Evolutionary conservation across 1,140 invertebrate genomes (phyloP).

Genomic region (Ceratosolen fusciceps): DNA sequence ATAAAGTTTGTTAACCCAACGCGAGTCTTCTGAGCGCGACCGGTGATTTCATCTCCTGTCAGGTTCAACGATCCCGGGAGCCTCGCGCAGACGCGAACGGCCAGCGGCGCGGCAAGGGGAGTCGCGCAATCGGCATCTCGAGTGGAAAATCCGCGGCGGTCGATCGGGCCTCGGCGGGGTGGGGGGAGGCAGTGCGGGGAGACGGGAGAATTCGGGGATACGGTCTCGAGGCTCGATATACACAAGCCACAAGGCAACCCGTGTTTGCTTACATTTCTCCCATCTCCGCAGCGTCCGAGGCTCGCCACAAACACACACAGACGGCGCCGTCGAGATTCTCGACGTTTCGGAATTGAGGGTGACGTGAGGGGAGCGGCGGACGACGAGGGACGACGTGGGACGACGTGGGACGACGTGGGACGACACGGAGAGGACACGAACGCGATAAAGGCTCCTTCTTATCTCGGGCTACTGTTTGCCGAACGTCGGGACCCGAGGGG

Average conservation of each 20-base stretch:
- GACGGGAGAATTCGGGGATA: too few relatives aligned
- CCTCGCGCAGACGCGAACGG: not conserved
- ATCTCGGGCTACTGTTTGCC: constrained; percentile 19
- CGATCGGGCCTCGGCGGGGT: not conserved
- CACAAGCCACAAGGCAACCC: not conserved
- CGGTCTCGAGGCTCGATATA: not conserved
- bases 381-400: too few relatives aligned
- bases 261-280: constrained; percentile 20
- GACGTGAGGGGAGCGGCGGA: too few relatives aligned
- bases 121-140: not conserved
- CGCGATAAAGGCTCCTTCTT: not conserved
- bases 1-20: constrained; percentile 6
- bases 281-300: constrained; percentile 20
- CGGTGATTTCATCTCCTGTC: constrained; percentile 9
- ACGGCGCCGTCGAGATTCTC: not conserved
- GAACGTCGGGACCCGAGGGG: not conserved
- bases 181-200: too few relatives aligned
- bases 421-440: not conserved
- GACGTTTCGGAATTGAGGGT: too few relatives aligned
- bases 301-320: not conserved
- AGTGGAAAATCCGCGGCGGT: not conserved
- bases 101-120: not conserved
- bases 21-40: not conserved
- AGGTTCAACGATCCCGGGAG: constrained; percentile 5
- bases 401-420: too few relatives aligned